Conservation (phyloP, 2,888 invertebrate species). For the Drosophila pegasa region DNA sequence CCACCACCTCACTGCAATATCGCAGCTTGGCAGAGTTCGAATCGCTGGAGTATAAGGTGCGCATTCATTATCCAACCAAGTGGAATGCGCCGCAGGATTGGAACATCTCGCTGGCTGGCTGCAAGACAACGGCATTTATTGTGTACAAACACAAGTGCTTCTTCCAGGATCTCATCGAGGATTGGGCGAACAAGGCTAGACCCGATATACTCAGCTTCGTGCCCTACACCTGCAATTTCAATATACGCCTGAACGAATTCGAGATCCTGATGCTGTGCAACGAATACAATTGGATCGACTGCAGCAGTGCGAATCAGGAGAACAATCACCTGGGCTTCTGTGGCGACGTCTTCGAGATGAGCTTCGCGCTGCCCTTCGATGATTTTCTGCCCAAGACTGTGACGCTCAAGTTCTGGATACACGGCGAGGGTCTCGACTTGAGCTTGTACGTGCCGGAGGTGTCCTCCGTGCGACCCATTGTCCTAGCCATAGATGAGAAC, state of each 20-base stretch:
- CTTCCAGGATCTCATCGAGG: constrained; percentile 97
- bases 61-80: constrained; percentile 92
- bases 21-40: constrained; percentile 97
- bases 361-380: constrained; percentile 96
- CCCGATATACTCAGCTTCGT: constrained; percentile 97
- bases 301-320: constrained; percentile 97
- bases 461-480: constrained; percentile 93
- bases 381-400: constrained; percentile 97
- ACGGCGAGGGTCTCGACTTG: constrained; percentile 97
- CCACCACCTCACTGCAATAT: constrained; percentile 97
- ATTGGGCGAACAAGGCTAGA: constrained; percentile 97
- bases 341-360: constrained; percentile 96
- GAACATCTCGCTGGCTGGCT: constrained; percentile 95
- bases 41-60: constrained; percentile 95
- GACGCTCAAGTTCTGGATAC: constrained; percentile 96
- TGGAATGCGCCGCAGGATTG: constrained; percentile 99
- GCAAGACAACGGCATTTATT: constrained; percentile 96
- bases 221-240: constrained; percentile 98
- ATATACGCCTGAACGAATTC: constrained; percentile 95
- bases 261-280: constrained; percentile 97
- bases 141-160: constrained; percentile 98
- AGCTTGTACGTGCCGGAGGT: constrained; percentile 96
- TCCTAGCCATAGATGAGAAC: constrained; percentile 94
- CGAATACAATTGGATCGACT: constrained; percentile 99
- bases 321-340: constrained; percentile 97